Evolutionary conservation across 1,140 invertebrate species (phyloP).

Genomic region (Chymomyza costata): DNA sequence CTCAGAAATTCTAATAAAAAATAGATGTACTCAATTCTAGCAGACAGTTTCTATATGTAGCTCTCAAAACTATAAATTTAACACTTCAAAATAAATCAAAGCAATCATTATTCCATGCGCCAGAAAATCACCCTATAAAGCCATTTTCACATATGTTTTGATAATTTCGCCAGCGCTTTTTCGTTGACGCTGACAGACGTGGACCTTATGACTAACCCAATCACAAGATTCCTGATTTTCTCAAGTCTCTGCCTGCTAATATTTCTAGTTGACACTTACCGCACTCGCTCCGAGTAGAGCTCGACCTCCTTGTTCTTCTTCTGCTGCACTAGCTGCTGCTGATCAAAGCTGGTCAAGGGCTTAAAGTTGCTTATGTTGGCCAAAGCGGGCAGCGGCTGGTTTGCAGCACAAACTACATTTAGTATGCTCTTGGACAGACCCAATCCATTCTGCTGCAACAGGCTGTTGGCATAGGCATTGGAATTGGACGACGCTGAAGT

Average conservation of each 20-base stretch:
- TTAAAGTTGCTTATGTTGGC: slow-evolving; percentile 61
- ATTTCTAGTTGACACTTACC: slow-evolving; percentile 78
- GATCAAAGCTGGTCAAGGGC: slow-evolving; percentile 78
- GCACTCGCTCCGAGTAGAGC: slow-evolving; percentile 85
- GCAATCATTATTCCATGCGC: too few relatives aligned
- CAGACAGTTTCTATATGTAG: too few relatives aligned
- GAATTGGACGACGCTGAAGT: slow-evolving; percentile 20
- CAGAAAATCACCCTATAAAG: too few relatives aligned
- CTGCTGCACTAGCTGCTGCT: slow-evolving; percentile 72
- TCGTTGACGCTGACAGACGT: too few relatives aligned
- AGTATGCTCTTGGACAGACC: slow-evolving; percentile 41
- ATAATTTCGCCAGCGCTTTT: too few relatives aligned
- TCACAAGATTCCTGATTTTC: slow-evolving; percentile 1
- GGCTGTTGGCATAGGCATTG: slow-evolving; percentile 17
- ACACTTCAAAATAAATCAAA: too few relatives aligned
- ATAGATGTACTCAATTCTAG: too few relatives aligned
- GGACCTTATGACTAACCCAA: too few relatives aligned
- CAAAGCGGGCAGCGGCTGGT: slow-evolving; percentile 40
- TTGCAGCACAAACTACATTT: slow-evolving; percentile 17
- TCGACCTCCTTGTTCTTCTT: slow-evolving; percentile 81
- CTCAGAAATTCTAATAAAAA: too few relatives aligned
- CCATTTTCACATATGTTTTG: too few relatives aligned
- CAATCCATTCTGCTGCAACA: slow-evolving; percentile 43
- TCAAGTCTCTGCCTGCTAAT: too few relatives aligned
- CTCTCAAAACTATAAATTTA: too few relatives aligned